Evolutionary conservation across 2,797 vertebrate genomes (phyloP).

Genomic region (Aselliscus stoliczkanus): DNA sequence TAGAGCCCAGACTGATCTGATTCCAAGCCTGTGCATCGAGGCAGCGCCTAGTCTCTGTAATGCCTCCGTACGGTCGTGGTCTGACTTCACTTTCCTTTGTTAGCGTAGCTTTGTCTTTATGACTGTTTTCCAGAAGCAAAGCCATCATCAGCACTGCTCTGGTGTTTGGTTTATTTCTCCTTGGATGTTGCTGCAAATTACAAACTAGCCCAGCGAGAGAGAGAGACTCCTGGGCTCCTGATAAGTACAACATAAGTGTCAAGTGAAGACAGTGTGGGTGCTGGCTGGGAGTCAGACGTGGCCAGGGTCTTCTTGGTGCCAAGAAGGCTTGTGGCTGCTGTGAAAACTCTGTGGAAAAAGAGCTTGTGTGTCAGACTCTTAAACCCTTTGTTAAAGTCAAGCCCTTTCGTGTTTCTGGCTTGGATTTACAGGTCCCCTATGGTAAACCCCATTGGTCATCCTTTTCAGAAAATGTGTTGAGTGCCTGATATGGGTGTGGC

Average conservation of each 20-base stretch:
- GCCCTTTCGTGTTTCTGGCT: not conserved
- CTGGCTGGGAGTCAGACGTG: not conserved
- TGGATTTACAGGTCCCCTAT: not conserved
- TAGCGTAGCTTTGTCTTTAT: not conserved
- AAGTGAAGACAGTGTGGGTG: not conserved
- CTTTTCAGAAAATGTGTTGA: not conserved
- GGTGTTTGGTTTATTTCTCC: not conserved
- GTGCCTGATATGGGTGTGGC: not conserved
- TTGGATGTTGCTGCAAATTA: not conserved
- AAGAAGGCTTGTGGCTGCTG: not conserved
- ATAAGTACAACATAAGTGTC: not conserved
- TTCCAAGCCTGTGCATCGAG: not conserved
- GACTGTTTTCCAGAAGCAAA: not conserved
- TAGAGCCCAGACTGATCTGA: not conserved
- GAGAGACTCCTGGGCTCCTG: not conserved
- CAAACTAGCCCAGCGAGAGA: not conserved
- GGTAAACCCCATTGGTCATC: not conserved
- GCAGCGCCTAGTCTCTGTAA: accelerated
- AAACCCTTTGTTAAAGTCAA: not conserved
- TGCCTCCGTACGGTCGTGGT: accelerated
- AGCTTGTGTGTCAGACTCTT: not conserved
- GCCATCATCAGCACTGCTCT: not conserved
- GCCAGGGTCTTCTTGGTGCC: not conserved
- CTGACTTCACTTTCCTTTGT: not conserved
- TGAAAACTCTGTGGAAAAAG: not conserved